Percentiles rank a stretch among this genome's conserved stretches.
phyloP scores from a whole-genome alignment of 2,113 vertebrate species.

The Erythrocercus mccallii region DNA sequence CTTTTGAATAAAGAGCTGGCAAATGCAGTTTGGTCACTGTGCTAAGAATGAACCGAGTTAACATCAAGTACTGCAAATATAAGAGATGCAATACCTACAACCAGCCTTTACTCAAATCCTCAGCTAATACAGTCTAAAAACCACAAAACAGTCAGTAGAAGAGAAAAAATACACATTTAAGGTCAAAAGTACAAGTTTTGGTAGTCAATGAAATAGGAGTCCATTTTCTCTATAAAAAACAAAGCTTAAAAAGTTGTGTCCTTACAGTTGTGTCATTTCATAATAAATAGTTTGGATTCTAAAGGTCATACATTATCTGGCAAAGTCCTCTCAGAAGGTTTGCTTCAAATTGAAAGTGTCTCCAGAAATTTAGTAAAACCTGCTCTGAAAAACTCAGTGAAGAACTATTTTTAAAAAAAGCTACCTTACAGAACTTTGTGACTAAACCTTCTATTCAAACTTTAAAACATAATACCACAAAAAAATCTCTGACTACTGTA shows the following conservation, averaged over 20 bases:
- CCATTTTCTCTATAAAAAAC: neutral
- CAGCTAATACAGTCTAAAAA: neutral
- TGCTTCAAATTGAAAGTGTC: neutral
- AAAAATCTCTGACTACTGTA: neutral
- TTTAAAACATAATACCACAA: neutral
- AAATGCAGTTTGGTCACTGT: neutral
- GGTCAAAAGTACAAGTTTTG: neutral
- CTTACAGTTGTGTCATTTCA: neutral
- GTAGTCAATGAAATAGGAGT: neutral
- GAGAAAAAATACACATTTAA: neutral
- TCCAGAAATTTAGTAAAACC: neutral
- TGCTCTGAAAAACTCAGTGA: neutral
- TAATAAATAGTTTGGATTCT: neutral
- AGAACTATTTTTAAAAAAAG: neutral
- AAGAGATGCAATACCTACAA: neutral
- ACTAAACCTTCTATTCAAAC: neutral
- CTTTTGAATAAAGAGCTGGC: constrained; percentile 47
- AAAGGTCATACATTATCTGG: neutral
- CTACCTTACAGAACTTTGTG: neutral
- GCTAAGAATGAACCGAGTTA: neutral
- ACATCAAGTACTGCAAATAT: neutral
- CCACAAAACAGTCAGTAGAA: neutral
- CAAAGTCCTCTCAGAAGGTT: neutral
- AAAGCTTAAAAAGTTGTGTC: neutral
- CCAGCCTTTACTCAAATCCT: neutral